Evolutionary conservation across 2,888 invertebrate genomes (phyloP).

Genomic region (Ischnura elegans): DNA sequence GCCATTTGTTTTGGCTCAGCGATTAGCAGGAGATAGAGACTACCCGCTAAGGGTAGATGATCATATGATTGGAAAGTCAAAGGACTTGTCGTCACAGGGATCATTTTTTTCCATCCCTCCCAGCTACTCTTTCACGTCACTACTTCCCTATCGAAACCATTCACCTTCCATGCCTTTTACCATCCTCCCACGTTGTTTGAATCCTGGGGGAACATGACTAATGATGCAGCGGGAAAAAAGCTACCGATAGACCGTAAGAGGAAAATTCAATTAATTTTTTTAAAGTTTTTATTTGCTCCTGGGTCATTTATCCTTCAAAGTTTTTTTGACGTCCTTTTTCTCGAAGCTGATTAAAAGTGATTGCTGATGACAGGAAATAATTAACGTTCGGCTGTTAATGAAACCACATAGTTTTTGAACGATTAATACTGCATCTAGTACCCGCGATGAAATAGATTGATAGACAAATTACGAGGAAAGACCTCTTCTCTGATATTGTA

Average conservation of each 20-base stretch:
- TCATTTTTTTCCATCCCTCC: background rate
- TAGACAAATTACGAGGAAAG: background rate
- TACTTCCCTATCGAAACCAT: background rate
- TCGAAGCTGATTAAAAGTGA: constrained; percentile 26
- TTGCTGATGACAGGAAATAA: constrained; percentile 24
- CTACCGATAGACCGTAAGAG: constrained; percentile 2
- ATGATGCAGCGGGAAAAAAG: constrained; percentile 43
- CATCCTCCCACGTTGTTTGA: background rate
- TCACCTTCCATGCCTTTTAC: background rate
- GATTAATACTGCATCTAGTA: background rate
- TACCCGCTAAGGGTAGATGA: background rate
- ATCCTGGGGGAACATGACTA: background rate
- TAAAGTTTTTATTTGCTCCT: constrained; percentile 38
- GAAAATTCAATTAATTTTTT: constrained; percentile 45
- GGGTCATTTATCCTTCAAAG: constrained; percentile 24
- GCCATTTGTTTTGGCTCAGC: background rate
- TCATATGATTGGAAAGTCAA: constrained; percentile 7
- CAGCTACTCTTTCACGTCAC: background rate
- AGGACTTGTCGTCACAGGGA: background rate
- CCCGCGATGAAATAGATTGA: background rate
- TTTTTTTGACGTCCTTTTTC: constrained; percentile 25
- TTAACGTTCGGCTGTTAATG: constrained; percentile 28
- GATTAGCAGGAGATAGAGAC: background rate
- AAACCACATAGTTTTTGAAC: background rate
- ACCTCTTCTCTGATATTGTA: background rate